Base-by-base conservation (phyloP, 2,113 vertebrate species). In the Passer domesticus region DNA sequence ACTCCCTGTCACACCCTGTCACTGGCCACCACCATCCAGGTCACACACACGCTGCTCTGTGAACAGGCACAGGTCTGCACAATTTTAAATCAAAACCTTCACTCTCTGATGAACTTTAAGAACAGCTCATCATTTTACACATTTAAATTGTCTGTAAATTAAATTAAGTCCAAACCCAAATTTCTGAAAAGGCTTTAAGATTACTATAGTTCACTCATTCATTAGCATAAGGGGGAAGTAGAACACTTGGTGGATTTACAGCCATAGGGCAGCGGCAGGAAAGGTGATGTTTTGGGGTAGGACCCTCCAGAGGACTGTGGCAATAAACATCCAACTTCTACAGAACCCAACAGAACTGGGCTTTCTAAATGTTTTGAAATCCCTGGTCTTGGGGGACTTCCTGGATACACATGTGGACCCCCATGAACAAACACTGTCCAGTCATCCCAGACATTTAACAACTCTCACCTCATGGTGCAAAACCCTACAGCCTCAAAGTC, bases 331-430 rank as follows among this genome's bases (percentile, higher is more conserved):
- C 18, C 44, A 83, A 1, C 35, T 56, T 84, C 67, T 89, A 35
- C 27, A 31, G 49, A 85, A 53, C 11, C 18, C 31, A 69, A 10
- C 15, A 87, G 52, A 79, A 83, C 30, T 49, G 28, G n/a, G 24
- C 9, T 63, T 37, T 75, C 19, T 16, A 82, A 76, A 85, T 35
- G 11, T 28, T 92, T 64, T 55, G 22, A 79, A 84, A 69, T 5
- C 15, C 20, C 14, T 10, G 80, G 15, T 37, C 5, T 33, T 0
- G 0, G 0, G 21, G 12, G 23, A 72, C 7, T 21, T 47, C 66
- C 44, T 44, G 41, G 9, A 41, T 28, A 63, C 3, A 41, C 19
- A 25, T 1, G 3, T 1, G 1, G 37, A 81, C 9, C 8, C 12
- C 20, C 20, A 1, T 4, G n/a, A 72, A 60, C 31, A 56, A 64